These are phyloP conservation scores for Nasonia oneida DNA, from an alignment of 2,888 invertebrate genomes.

Conservation along the genomic window DNA sequence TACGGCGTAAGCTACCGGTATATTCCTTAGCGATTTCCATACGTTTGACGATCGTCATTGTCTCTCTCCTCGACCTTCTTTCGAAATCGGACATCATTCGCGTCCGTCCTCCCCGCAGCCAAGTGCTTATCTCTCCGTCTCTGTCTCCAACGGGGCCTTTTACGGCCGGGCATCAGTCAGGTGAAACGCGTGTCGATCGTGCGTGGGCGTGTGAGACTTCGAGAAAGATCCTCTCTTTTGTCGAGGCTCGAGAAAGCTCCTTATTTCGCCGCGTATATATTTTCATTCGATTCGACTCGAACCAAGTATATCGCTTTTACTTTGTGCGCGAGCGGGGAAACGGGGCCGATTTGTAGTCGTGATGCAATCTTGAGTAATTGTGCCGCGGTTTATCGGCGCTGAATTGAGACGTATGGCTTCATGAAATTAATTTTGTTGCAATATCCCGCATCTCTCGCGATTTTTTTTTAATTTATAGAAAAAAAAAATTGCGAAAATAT, in stretches of 20 bases:
- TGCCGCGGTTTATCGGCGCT: neutral
- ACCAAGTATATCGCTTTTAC: neutral
- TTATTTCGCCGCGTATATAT: neutral
- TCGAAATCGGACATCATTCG: conserved; percentile 45
- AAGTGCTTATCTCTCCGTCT: neutral
- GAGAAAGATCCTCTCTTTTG: neutral
- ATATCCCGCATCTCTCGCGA: no score
- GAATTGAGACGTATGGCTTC: neutral
- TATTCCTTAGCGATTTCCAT: conserved; percentile 59
- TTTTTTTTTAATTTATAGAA: no score
- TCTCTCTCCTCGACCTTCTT: conserved; percentile 42
- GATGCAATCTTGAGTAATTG: neutral
- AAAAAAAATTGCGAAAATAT: no score
- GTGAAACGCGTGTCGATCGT: conserved; percentile 41
- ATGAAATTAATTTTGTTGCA: neutral
- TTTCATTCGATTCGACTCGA: no score
- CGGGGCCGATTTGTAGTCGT: neutral
- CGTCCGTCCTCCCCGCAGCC: neutral
- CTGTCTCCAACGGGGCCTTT: conserved; percentile 37
- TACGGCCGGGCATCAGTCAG: conserved; percentile 50
- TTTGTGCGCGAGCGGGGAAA: neutral
- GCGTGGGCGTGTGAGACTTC: neutral
- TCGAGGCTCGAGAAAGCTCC: neutral
- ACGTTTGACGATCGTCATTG: conserved; percentile 62
- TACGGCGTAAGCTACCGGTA: conserved; percentile 17